A percentile compares a stretch with the other conserved stretches of the same genome.
Conservation (phyloP, 2,113 vertebrate species). For the Petromus typicus region DNA sequence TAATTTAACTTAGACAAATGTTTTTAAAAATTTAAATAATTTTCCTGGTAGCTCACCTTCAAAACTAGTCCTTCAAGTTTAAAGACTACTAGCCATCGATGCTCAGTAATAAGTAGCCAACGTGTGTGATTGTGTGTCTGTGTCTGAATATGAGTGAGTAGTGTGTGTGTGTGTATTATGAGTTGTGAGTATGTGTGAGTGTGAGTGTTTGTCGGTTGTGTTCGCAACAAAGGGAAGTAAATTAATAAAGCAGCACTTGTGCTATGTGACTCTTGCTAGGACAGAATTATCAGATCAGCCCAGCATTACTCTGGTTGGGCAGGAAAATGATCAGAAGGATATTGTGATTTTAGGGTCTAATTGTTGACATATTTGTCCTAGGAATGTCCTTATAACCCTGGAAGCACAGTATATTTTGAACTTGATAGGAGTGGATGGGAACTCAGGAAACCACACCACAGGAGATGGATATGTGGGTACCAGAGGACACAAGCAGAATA, state of each 20-base stretch:
- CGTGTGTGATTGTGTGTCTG: too few relatives aligned
- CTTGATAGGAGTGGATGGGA: not conserved
- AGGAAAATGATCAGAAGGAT: not conserved
- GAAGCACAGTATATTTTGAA: conserved; percentile 13
- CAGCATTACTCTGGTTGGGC: not conserved
- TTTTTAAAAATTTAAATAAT: not conserved
- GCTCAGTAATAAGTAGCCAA: not conserved
- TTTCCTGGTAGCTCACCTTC: not conserved
- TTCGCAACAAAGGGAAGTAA: not conserved
- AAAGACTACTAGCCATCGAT: not conserved
- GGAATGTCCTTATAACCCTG: conserved; percentile 8
- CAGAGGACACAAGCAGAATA: not conserved
- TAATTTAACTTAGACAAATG: not conserved
- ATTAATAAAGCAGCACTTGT: not conserved
- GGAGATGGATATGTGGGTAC: not conserved
- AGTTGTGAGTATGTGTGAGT: too few relatives aligned
- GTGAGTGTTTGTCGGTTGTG: not conserved
- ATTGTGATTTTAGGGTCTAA: not conserved
- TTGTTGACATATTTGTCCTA: not conserved
- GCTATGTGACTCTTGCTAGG: not conserved
- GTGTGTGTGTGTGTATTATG: too few relatives aligned
- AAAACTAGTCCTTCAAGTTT: conserved; percentile 26
- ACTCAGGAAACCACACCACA: not conserved
- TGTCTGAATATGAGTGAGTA: too few relatives aligned
- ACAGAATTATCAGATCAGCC: not conserved